Conservation (phyloP, 2,797 vertebrate genomes). For the Crax fasciolata region DNA sequence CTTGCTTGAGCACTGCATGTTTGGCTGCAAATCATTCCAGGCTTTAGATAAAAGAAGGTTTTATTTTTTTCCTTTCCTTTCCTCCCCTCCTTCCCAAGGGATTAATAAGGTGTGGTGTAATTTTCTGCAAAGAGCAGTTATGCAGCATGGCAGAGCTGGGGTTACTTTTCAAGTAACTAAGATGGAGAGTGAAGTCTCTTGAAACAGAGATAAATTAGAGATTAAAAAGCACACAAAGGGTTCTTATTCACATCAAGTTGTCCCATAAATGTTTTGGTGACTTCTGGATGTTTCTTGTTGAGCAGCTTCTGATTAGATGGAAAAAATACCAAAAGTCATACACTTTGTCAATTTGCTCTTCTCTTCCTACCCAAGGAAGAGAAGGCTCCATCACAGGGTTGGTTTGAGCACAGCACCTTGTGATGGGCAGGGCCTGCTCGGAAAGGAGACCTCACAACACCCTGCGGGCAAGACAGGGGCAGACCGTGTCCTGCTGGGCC, state of each 20-base stretch:
- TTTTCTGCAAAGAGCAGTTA: slow-evolving; percentile 51
- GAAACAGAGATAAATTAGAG: slow-evolving; percentile 27
- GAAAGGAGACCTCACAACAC: background rate
- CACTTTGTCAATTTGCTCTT: background rate
- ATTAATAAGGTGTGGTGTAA: slow-evolving; percentile 45
- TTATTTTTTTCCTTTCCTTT: slow-evolving; percentile 28
- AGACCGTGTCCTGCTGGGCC: background rate
- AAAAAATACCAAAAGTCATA: background rate
- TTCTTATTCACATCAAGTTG: slow-evolving; percentile 44
- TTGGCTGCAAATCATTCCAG: slow-evolving; percentile 52
- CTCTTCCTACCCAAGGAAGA: background rate
- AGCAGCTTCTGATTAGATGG: background rate
- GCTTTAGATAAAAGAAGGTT: slow-evolving; percentile 50
- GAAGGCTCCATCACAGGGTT: accelerated
- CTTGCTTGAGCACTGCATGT: slow-evolving; percentile 17
- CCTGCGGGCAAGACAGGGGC: background rate
- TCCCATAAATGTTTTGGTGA: slow-evolving; percentile 7
- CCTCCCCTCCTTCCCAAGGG: slow-evolving; percentile 11
- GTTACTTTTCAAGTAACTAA: slow-evolving; percentile 38
- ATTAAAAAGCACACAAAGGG: background rate
- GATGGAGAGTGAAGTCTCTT: slow-evolving; percentile 56
- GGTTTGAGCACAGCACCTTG: background rate
- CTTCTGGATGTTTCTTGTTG: slow-evolving; percentile 44
- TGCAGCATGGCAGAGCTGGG: slow-evolving; percentile 4
- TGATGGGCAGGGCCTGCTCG: background rate